A percentile compares a stretch with the other conserved stretches of the same genome.
Evolutionary conservation across 2,797 vertebrate species (phyloP).

Genomic region (Bovichtus diacanthus): DNA sequence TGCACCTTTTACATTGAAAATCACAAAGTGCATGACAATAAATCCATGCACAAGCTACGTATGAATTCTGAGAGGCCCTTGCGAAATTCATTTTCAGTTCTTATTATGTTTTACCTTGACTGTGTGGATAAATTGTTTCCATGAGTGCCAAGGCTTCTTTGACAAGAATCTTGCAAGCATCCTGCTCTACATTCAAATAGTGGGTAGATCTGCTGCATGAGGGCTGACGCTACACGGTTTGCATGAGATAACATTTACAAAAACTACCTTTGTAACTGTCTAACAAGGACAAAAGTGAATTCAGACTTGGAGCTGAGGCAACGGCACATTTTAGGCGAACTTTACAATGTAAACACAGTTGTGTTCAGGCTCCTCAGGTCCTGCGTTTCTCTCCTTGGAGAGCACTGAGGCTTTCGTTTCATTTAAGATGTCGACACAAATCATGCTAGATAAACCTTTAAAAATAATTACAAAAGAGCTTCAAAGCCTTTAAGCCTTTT

Average conservation of each 20-base stretch:
- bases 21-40: not conserved
- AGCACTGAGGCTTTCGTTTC: conserved; percentile 31
- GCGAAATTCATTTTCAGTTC: conserved; percentile 3
- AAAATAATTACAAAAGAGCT: conserved; percentile 70
- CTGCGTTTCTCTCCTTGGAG: conserved; percentile 37
- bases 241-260: not conserved
- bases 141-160: not conserved
- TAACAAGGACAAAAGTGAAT: conserved; percentile 13
- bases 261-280: conserved; percentile 14
- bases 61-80: conserved; percentile 21
- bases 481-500: conserved; percentile 64
- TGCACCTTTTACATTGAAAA: conserved; percentile 7
- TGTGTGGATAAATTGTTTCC: conserved; percentile 20
- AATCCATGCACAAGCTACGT: conserved; percentile 9
- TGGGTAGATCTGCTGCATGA: not conserved
- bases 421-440: conserved; percentile 66
- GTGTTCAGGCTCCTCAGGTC: too few species aligned
- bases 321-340: not conserved
- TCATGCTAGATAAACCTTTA: conserved; percentile 67
- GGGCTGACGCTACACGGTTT: not conserved
- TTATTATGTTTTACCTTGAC: conserved; percentile 1
- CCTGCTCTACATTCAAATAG: conserved; percentile 19
- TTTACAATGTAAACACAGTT: conserved; percentile 18
- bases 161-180: conserved; percentile 6
- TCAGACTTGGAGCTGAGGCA: not conserved